A percentile compares a stretch with the other conserved stretches of the same genome.
Evolutionary conservation across 2,797 vertebrate species (phyloP).

Genomic region (Gymnocypris eckloni): DNA sequence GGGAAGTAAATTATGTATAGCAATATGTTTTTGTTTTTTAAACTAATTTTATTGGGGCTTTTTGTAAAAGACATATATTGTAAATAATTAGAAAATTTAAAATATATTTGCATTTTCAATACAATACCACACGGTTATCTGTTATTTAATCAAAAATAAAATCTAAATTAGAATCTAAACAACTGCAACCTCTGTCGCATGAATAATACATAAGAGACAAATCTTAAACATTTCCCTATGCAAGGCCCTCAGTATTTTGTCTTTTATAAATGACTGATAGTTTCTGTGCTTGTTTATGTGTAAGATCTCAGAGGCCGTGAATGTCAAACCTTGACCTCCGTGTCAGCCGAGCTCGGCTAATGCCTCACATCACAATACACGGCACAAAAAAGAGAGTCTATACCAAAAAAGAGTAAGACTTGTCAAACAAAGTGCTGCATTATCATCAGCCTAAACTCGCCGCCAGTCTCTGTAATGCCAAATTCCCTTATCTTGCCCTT

Average conservation of each 20-base stretch:
- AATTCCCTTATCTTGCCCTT: slow-evolving; percentile 84
- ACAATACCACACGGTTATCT: not conserved
- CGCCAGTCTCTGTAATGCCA: slow-evolving; percentile 74
- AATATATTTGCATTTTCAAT: not conserved
- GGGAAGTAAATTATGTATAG: not conserved
- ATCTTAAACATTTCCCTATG: not conserved
- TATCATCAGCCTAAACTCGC: slow-evolving; percentile 73
- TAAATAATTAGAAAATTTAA: not conserved
- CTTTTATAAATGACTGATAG: not conserved
- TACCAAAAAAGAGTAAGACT: slow-evolving; percentile 79
- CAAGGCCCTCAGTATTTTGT: not conserved
- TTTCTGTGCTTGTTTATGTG: slow-evolving; percentile 59
- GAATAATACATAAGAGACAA: not conserved
- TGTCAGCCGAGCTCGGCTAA: slow-evolving; percentile 73
- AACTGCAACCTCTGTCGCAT: not conserved
- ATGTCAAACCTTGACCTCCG: slow-evolving; percentile 69
- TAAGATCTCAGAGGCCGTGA: slow-evolving; percentile 53
- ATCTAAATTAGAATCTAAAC: not conserved
- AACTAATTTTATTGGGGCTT: not conserved
- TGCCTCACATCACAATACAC: slow-evolving; percentile 71
- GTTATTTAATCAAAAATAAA: not conserved
- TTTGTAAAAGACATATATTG: not conserved
- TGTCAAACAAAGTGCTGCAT: slow-evolving; percentile 84
- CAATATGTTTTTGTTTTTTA: not conserved
- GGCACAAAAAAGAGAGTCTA: slow-evolving; percentile 68